phyloP scores from a whole-genome alignment of 2,888 invertebrate species.

The Alitta virens region DNA sequence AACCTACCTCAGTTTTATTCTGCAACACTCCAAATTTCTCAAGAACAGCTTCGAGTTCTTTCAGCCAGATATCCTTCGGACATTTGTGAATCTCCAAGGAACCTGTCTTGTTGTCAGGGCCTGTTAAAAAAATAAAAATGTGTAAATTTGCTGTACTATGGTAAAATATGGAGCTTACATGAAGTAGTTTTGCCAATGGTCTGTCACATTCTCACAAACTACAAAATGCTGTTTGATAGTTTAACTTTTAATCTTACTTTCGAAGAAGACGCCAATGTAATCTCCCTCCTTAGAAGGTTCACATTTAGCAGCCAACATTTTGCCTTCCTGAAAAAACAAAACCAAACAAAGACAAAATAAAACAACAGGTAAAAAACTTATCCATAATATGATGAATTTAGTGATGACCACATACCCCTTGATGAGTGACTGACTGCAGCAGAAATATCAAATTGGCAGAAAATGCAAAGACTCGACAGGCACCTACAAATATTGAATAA shows the following conservation, averaged over 20 bases:
- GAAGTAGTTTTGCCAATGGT: too few relatives aligned
- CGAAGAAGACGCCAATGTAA: constrained; percentile 42
- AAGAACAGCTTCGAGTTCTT: constrained; percentile 38
- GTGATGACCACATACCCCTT: neutral
- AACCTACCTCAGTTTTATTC: too few relatives aligned
- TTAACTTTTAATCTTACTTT: constrained; percentile 37
- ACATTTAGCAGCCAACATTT: constrained; percentile 38
- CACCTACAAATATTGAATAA: too few relatives aligned
- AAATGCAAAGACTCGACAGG: constrained; percentile 1
- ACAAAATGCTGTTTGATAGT: too few relatives aligned
- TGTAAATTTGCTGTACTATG: too few relatives aligned
- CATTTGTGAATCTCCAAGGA: constrained; percentile 47
- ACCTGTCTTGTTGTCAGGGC: constrained; percentile 35
- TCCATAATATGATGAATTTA: too few relatives aligned
- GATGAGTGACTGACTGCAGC: constrained; percentile 8
- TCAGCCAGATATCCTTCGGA: constrained; percentile 46
- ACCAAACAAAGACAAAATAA: too few relatives aligned
- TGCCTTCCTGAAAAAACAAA: constrained; percentile 34
- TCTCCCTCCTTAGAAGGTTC: constrained; percentile 44
- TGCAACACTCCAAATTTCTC: neutral
- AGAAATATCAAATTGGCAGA: constrained; percentile 5
- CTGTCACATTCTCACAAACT: too few relatives aligned
- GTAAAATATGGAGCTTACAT: too few relatives aligned
- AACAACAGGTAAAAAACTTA: too few relatives aligned
- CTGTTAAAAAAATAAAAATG: constrained; percentile 32